Evolutionary conservation across 2,797 vertebrate genomes (phyloP).

Genomic region (Oceanodroma leucorhoa): DNA sequence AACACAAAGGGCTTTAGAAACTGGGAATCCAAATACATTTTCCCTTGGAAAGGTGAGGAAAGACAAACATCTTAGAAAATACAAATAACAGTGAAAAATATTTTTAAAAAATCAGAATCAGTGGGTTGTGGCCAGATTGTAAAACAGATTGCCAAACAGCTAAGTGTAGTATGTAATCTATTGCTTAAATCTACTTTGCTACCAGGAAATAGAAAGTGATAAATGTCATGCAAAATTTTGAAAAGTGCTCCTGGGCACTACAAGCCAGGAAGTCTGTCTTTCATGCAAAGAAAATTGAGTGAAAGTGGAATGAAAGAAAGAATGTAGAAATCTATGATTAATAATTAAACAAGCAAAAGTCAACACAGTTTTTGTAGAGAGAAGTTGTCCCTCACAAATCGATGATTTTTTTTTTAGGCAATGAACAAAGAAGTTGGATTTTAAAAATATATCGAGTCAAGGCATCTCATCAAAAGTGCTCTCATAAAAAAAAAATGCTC

Average conservation of each 20-base stretch:
- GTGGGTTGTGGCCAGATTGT: not conserved
- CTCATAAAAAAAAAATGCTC: not conserved
- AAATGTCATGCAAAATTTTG: not conserved
- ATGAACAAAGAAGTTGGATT: not conserved
- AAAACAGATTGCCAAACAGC: slow-evolving; percentile 12
- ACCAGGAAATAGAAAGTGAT: not conserved
- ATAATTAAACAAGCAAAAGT: not conserved
- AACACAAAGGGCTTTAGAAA: not conserved
- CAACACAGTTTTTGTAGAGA: not conserved
- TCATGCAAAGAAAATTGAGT: not conserved
- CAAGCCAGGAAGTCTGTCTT: not conserved
- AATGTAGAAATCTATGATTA: not conserved
- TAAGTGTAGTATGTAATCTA: not conserved
- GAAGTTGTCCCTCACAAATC: not conserved
- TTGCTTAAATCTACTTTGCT: not conserved
- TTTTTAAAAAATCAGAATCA: not conserved
- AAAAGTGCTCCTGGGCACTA: not conserved
- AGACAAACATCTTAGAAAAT: not conserved
- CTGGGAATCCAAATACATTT: not conserved
- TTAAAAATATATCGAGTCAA: not conserved
- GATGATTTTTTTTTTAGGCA: not conserved
- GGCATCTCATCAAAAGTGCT: not conserved
- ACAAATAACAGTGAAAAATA: not conserved
- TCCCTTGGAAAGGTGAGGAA: not conserved
- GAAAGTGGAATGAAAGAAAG: not conserved